These are phyloP conservation scores for Macrotrachela quadricornifera DNA, from an alignment of 1,140 invertebrate species.

Conservation along the genomic window DNA sequence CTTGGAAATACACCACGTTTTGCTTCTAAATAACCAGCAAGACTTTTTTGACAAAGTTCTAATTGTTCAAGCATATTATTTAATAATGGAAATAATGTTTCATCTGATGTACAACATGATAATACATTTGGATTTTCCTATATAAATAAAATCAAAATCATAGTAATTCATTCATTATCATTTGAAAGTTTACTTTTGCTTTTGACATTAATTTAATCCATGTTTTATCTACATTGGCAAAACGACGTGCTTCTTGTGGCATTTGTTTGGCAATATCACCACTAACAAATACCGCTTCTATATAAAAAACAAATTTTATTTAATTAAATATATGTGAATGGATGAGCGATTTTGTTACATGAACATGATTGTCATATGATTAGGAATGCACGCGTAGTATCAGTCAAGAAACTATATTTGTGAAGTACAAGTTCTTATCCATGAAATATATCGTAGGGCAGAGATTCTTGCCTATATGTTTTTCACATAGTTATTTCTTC, in stretches of 20 bases:
- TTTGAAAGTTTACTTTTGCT: too few species aligned
- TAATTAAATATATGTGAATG: too few species aligned
- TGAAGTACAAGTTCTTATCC: too few species aligned
- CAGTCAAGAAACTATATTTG: too few species aligned
- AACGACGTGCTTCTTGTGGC: slow-evolving; percentile 42
- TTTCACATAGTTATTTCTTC: too few species aligned
- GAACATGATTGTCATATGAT: too few species aligned
- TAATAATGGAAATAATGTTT: neutral
- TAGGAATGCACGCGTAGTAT: too few species aligned
- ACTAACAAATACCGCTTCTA: slow-evolving; percentile 89
- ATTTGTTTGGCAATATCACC: slow-evolving; percentile 92
- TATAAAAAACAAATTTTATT: too few species aligned
- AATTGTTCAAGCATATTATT: neutral
- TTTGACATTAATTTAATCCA: slow-evolving; percentile 90
- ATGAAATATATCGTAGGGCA: too few species aligned
- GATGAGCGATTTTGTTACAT: too few species aligned
- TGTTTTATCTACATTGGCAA: slow-evolving; percentile 86
- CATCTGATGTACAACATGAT: neutral
- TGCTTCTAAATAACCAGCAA: neutral
- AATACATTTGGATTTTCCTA: neutral
- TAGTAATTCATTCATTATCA: too few species aligned
- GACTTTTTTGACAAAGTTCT: neutral
- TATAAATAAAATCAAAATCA: slow-evolving; percentile 18
- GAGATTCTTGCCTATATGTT: too few species aligned
- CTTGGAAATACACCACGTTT: neutral